Percentiles rank a stretch among this genome's conserved stretches.
These are phyloP conservation scores for Saxicola maurus DNA, from an alignment of 2,797 vertebrate species.

Conservation along the genomic window DNA sequence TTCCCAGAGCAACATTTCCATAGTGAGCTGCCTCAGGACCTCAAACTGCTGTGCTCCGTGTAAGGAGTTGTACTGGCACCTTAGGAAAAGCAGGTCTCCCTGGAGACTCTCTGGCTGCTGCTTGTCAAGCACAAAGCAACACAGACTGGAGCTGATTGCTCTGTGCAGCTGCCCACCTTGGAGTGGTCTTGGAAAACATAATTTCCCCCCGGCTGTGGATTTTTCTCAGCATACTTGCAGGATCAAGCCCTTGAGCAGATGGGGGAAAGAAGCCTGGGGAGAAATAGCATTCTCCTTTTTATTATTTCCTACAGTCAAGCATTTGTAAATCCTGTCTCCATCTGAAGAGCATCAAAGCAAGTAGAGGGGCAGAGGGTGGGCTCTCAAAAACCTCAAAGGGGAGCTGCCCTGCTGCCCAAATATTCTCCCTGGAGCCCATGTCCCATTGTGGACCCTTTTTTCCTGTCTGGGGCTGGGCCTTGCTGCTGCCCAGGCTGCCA, in stretches of 20 bases:
- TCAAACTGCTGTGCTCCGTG: background rate
- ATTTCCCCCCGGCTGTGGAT: background rate
- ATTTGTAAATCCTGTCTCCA: background rate
- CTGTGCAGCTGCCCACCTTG: background rate
- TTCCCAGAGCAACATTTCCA: background rate
- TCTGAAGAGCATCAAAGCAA: background rate
- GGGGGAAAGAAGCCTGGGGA: background rate
- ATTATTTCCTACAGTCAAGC: background rate
- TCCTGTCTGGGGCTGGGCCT: background rate
- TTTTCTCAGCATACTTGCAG: background rate
- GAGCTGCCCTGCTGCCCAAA: background rate
- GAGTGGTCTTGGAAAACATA: background rate
- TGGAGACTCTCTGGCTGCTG: background rate
- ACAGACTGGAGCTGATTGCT: background rate
- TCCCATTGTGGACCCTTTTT: background rate
- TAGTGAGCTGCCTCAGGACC: background rate
- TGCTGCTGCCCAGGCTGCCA: background rate
- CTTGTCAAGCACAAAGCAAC: background rate
- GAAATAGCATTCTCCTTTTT: background rate
- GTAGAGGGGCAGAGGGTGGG: background rate
- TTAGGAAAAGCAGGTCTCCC: background rate
- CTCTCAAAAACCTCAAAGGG: background rate
- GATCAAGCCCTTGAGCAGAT: background rate
- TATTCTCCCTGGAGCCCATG: background rate
- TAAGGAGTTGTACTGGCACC: background rate